phyloP scores from a whole-genome alignment of 2,113 vertebrate genomes.

The Lasiurus borealis region DNA sequence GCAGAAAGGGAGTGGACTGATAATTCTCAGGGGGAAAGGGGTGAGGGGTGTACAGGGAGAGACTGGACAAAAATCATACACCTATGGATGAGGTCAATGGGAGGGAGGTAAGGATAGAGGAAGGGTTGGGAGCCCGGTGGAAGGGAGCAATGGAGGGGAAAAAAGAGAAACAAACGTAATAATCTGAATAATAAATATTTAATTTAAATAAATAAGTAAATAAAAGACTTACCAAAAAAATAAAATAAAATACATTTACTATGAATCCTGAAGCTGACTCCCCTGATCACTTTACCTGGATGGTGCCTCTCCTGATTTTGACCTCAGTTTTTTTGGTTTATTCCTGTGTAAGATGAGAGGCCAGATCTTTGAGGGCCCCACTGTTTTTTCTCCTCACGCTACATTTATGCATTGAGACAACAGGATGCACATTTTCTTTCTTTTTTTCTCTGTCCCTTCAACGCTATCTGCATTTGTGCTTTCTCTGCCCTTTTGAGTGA shows the following conservation, averaged over 20 bases:
- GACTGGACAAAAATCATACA: too few species aligned
- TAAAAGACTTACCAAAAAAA: too few species aligned
- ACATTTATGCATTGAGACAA: background rate
- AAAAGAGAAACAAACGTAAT: too few species aligned
- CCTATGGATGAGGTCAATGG: too few species aligned
- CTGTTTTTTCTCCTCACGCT: background rate
- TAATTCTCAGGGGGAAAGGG: too few species aligned
- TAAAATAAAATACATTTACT: background rate
- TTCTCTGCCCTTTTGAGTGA: background rate
- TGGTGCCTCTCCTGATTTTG: background rate
- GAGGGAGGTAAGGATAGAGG: too few species aligned
- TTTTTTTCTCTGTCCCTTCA: background rate
- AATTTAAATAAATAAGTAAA: too few species aligned
- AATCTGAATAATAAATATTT: too few species aligned
- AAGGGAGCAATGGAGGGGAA: too few species aligned
- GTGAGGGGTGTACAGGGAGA: too few species aligned
- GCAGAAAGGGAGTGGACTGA: too few species aligned
- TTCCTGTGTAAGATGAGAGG: background rate
- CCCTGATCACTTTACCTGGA: background rate
- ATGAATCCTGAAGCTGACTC: background rate
- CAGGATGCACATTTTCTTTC: background rate
- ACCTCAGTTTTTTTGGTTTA: background rate
- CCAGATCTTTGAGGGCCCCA: background rate
- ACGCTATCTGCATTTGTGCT: background rate
- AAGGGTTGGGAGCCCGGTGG: too few species aligned